A percentile compares a stretch with the other conserved stretches of the same genome.
phyloP scores from a whole-genome alignment of 2,113 vertebrate genomes.

The Toxotes jaculatrix region DNA sequence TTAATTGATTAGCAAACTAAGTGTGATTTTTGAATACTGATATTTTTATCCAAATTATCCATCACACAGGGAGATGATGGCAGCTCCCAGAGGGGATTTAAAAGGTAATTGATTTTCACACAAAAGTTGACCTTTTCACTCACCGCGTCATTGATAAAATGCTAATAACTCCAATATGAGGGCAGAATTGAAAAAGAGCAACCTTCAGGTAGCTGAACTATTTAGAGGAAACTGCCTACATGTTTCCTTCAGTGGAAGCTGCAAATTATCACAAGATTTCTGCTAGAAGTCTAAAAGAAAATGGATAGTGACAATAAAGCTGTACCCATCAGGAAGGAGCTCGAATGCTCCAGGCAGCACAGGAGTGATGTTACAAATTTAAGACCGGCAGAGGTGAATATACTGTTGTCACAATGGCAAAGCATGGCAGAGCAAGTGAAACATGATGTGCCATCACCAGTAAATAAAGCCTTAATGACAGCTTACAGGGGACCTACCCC shows the following conservation, averaged over 20 bases:
- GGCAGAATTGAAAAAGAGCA: slow-evolving; percentile 43
- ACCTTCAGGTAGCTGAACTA: slow-evolving; percentile 22
- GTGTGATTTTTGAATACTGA: slow-evolving; percentile 30
- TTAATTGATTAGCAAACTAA: slow-evolving; percentile 31
- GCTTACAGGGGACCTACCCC: slow-evolving; percentile 17
- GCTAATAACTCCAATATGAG: slow-evolving; percentile 50
- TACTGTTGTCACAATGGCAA: slow-evolving; percentile 45
- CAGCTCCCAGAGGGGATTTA: slow-evolving; percentile 20
- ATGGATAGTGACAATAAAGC: slow-evolving; percentile 63
- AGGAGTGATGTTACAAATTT: slow-evolving; percentile 54
- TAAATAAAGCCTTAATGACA: slow-evolving; percentile 54
- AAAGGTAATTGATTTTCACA: slow-evolving; percentile 65
- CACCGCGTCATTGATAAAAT: slow-evolving; percentile 62
- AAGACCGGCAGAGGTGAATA: slow-evolving; percentile 50
- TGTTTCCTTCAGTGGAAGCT: slow-evolving; percentile 18
- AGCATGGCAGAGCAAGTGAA: slow-evolving; percentile 53
- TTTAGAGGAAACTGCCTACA: slow-evolving; percentile 15
- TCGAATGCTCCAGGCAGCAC: slow-evolving; percentile 39
- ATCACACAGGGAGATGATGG: slow-evolving; percentile 40
- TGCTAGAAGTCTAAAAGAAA: slow-evolving; percentile 44
- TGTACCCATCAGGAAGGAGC: slow-evolving; percentile 48
- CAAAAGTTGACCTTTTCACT: slow-evolving; percentile 68
- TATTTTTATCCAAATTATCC: slow-evolving; percentile 44
- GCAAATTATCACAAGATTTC: slow-evolving; percentile 29
- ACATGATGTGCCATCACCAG: slow-evolving; percentile 40